A percentile compares a stretch with the other conserved stretches of the same genome.
Conservation (phyloP, 1,140 invertebrate species). For the Platorchestia sp. region DNA sequence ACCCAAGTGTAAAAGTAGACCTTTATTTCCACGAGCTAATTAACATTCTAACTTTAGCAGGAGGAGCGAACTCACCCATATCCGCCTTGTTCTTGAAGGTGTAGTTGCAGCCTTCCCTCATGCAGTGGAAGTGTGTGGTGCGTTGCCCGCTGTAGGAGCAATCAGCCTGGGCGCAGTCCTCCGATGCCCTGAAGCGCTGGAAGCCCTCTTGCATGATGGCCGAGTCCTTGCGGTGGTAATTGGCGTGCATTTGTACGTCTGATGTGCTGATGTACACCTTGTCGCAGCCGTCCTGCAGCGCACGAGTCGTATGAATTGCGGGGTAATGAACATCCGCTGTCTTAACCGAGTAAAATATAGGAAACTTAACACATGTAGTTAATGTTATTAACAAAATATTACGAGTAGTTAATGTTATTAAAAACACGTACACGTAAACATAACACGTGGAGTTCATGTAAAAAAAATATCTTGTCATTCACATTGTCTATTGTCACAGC, state of each 20-base stretch:
- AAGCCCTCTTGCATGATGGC: conserved; percentile 98
- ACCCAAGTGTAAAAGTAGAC: no score
- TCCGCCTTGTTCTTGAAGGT: conserved; percentile 99
- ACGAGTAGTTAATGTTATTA: no score
- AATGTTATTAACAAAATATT: no score
- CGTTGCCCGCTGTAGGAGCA: conserved; percentile 95
- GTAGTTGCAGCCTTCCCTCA: conserved; percentile 88
- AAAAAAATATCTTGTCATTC: no score
- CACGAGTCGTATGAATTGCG: background rate
- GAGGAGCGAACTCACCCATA: conserved; percentile 96
- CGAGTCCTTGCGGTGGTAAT: conserved; percentile 97
- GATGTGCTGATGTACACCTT: conserved; percentile 99
- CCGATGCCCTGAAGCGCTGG: conserved; percentile 90
- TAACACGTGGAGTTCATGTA: no score
- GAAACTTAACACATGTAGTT: no score
- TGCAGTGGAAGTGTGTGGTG: conserved; percentile 98
- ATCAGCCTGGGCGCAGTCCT: conserved; percentile 87
- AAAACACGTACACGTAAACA: no score
- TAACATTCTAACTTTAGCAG: no score
- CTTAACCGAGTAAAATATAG: no score
- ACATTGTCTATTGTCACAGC: no score
- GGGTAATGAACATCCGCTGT: background rate
- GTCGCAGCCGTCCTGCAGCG: conserved; percentile 85
- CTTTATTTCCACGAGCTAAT: no score
- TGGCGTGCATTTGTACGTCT: conserved; percentile 99